A percentile compares a stretch with the other conserved stretches of the same genome.
phyloP scores from a whole-genome alignment of 1,140 invertebrate species.

The Aphelenchoides fujianensis region DNA sequence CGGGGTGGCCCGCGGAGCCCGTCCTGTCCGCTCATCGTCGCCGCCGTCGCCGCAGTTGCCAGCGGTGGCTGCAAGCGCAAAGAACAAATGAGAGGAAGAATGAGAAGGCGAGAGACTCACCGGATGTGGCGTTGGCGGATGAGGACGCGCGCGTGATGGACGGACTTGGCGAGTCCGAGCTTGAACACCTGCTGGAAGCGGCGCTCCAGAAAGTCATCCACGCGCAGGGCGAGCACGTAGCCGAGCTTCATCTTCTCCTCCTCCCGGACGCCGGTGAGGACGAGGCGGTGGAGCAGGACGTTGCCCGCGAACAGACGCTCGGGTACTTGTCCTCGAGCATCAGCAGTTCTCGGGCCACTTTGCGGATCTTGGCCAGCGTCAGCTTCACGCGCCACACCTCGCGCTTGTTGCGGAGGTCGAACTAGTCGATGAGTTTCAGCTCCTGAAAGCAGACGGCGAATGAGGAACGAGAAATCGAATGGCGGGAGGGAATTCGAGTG shows the following conservation, averaged over 20 bases:
- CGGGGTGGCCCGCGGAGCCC: too few relatives aligned
- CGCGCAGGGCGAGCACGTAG: constrained; percentile 96
- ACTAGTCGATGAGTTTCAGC: constrained; percentile 95
- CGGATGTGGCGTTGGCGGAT: constrained; percentile 98
- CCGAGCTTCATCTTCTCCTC: constrained; percentile 98
- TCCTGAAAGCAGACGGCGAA: constrained; percentile 67
- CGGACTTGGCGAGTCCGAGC: constrained; percentile 94
- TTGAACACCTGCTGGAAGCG: constrained; percentile 99
- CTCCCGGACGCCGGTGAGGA: constrained; percentile 93
- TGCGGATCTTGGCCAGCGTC: constrained; percentile 94
- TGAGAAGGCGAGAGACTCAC: too few relatives aligned
- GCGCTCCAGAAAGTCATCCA: constrained; percentile 98
- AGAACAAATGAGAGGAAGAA: constrained; percentile 17
- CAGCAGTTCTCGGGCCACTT: constrained; percentile 94
- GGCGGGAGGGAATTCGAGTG: too few relatives aligned
- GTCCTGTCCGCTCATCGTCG: constrained; percentile 72
- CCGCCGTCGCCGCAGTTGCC: constrained; percentile 81
- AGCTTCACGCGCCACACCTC: constrained; percentile 99
- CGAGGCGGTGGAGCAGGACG: constrained; percentile 90
- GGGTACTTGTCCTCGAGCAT: constrained; percentile 97
- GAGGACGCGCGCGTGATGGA: constrained; percentile 96
- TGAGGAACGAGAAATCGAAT: too few relatives aligned
- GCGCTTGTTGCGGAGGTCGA: constrained; percentile 95
- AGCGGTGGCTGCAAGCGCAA: constrained; percentile 76
- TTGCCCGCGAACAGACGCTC: constrained; percentile 97